Evolutionary conservation across 2,113 vertebrate genomes (phyloP), one percentile per base, ranked within the genome.

Genomic region (Sylvia atricapilla): DNA sequence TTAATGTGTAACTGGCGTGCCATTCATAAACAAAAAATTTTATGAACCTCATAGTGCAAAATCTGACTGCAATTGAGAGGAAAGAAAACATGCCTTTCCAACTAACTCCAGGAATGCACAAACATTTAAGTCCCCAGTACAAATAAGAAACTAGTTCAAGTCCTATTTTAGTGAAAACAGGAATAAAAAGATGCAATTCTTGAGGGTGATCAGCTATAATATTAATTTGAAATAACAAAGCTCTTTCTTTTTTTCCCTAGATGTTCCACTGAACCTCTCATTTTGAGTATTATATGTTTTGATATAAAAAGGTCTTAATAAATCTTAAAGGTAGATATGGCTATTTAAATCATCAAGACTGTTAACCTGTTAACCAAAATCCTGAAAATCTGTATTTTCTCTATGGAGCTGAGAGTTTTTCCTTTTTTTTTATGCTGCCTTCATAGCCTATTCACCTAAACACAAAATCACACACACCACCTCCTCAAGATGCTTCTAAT

Each of bases 1-100:
- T 80, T 96, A 86, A 94, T 91, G 81, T 86, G 74, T 74, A 91
- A 87, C 88, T 44, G 87, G 83, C 0, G 46, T 93, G 73, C 64
- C 56, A 49, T 95, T 92, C 87, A 94, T 77, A 96, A 91, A 77
- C 35, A 96, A 90, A 91, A 93, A 92, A 80, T 58, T 68, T 66
- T 53, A 44, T 77, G 67, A 90, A 95, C 79, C 46, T 79, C 75
- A 46, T 23, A 88, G 63, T 39, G 33, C 37, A 78, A 64, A 59
- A 76, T 91, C 75, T 83, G 91, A 43, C 78, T 82, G 75, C 86
- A 75, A 20, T 64, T 94, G 66, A 55, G 27, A 84, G 73, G 55
- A 73, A 96, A 68, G 47, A 84, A 94, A 94, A 72, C 35, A 84
- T 50, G 16, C 28, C 23, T 88, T 84, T 91, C n/a, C 4, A 30